Evolutionary conservation across 2,113 vertebrate genomes (phyloP).

Genomic region (Microtus montanus): DNA sequence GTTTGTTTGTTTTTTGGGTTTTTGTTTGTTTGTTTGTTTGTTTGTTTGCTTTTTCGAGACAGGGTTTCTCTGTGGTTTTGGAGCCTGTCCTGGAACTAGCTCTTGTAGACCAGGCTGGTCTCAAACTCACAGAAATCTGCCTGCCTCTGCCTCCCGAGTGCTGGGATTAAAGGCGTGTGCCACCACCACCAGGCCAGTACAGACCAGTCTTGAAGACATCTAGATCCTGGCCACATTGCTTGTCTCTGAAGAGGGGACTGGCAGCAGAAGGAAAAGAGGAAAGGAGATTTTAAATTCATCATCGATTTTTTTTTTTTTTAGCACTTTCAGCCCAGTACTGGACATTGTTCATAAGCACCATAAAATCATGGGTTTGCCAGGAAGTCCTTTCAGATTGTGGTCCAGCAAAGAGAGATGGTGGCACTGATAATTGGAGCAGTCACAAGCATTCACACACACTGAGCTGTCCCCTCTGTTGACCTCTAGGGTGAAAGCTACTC

Average conservation of each 20-base stretch:
- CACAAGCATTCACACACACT: neutral
- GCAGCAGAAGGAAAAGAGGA: neutral
- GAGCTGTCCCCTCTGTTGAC: neutral
- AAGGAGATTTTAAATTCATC: neutral
- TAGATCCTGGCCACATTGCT: neutral
- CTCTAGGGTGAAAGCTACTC: neutral
- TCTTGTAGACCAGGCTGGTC: too few species aligned
- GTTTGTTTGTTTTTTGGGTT: too few species aligned
- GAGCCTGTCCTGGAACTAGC: too few species aligned
- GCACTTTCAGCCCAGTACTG: neutral
- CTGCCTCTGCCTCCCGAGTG: too few species aligned
- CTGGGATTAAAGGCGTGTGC: too few species aligned
- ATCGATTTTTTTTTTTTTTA: neutral
- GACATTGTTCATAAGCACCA: neutral
- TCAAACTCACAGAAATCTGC: too few species aligned
- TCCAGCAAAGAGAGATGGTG: neutral
- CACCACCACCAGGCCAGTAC: neutral
- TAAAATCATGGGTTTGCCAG: slow-evolving; percentile 41
- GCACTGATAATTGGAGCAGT: neutral
- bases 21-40: too few species aligned
- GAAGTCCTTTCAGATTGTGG: neutral
- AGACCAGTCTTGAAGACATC: neutral
- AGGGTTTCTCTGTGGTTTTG: too few species aligned
- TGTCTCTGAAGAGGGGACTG: neutral
- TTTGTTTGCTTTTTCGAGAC: too few species aligned